These are phyloP conservation scores for Ramphastos sulfuratus DNA, from an alignment of 2,113 vertebrate genomes.

Conservation along the genomic window DNA sequence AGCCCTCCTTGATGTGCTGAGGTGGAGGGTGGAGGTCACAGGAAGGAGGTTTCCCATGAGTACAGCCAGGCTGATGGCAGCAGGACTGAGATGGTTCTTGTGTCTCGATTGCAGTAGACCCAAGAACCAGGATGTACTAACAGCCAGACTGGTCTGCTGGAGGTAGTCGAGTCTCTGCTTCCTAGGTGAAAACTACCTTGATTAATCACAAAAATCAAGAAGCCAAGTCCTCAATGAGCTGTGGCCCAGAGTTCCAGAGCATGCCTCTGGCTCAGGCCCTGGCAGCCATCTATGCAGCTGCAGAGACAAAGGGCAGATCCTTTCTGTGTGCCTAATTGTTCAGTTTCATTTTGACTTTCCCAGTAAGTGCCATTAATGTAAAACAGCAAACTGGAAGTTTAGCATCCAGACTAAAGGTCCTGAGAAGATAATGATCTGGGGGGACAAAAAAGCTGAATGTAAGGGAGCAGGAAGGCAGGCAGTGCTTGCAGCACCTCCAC, in stretches of 20 bases:
- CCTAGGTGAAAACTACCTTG: background rate
- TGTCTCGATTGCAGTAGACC: background rate
- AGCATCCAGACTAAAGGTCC: constrained; percentile 21
- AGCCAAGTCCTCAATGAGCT: background rate
- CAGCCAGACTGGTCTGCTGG: background rate
- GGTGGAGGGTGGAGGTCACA: too few relatives aligned
- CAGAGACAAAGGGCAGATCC: constrained; percentile 23
- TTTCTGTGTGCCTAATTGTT: constrained; percentile 58
- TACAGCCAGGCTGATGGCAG: background rate
- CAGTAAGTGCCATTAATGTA: constrained; percentile 78
- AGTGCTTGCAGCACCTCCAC: constrained; percentile 14
- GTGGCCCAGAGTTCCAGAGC: background rate
- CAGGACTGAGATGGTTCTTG: background rate
- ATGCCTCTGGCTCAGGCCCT: background rate
- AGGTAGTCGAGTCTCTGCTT: background rate
- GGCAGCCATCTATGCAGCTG: constrained; percentile 39
- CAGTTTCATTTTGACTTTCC: background rate
- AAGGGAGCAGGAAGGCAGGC: background rate
- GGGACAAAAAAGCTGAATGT: background rate
- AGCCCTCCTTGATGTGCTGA: background rate
- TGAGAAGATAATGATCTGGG: background rate
- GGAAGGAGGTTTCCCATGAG: fast-evolving
- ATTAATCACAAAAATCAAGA: background rate
- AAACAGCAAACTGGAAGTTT: constrained; percentile 49
- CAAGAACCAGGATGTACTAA: background rate